Base-by-base conservation (phyloP, 2,797 vertebrate species). In the Parambassis ranga region DNA sequence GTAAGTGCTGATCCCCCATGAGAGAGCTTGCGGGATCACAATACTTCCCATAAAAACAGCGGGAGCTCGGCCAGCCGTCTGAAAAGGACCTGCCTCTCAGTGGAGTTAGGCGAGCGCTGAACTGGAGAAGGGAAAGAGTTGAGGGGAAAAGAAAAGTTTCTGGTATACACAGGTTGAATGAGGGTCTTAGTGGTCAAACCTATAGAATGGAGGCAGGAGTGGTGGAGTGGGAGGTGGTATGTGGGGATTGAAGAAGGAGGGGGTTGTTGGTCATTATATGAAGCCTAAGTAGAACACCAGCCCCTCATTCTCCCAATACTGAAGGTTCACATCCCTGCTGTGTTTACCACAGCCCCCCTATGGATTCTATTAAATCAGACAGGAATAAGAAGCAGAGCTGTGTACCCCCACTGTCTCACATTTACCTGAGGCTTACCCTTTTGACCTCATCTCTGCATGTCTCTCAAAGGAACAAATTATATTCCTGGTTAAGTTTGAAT, bases 401-500 rank as follows among this genome's bases (percentile, higher is more conserved):
- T 64, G 48, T 76, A 61, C 79, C 74, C 84, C 84, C 71, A 81
- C 65, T 71, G 84, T 72, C 75, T 86, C 65, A 33, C 80, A 89
- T 90, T 90, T 91, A 91, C 88, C 87, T 87, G 82, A 85, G 81
- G 87, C 86, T 92, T 91, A 90, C 56, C 87, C 85, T 82, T 79
- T 79, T 91, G 84, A 89, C 87, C 90, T 75, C 72, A 9, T 6
- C 70, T 56, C 77, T 62, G 77, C 64, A 61, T 61, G 80, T 39
- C 56, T 78, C 75, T 57, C 68, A 69, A 77, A 66, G 66, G 75
- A 73, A 63, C 79, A 13, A 67, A 88, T 83, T 69, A 65, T 73
- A 71, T 81, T 77, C 68, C 73, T 32, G 62, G 84, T 86, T 72
- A 67, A 68, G 41, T 68, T 78, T 72, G 38, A 49, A 75, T 67